Percentiles rank a stretch among this genome's conserved stretches.
Evolutionary conservation across 2,113 vertebrate genomes (phyloP).

Genomic region (Seriola aureovittata): DNA sequence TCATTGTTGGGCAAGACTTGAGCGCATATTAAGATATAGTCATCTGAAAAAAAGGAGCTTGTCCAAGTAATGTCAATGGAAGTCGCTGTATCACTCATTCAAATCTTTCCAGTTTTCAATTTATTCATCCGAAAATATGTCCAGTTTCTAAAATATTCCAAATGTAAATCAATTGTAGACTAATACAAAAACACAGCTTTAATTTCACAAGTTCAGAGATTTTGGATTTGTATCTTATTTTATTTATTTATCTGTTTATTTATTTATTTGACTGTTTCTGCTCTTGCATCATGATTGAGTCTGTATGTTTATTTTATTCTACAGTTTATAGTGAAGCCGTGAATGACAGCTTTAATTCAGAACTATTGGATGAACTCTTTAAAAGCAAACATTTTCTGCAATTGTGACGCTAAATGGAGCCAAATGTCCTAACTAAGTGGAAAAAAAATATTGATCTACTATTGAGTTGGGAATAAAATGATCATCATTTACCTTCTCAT

Average conservation of each 20-base stretch:
- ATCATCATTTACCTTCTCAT: constrained; percentile 28
- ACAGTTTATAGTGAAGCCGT: background rate
- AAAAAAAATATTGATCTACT: constrained; percentile 26
- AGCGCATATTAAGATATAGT: constrained; percentile 77
- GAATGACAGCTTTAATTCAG: background rate
- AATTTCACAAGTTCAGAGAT: constrained; percentile 10
- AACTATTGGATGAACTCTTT: background rate
- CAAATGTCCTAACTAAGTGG: background rate
- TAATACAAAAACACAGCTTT: background rate
- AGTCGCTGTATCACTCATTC: constrained; percentile 13
- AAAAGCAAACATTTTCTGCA: background rate
- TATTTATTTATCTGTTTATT: too few relatives aligned
- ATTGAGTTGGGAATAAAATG: background rate
- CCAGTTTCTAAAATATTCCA: background rate
- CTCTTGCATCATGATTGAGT: background rate
- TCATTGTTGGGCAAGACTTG: constrained; percentile 88
- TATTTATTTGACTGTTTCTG: background rate
- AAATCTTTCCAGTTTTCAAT: constrained; percentile 15
- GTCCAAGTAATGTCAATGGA: constrained; percentile 53
- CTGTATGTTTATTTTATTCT: constrained; percentile 1
- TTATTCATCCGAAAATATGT: background rate
- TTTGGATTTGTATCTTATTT: background rate
- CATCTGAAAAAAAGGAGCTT: constrained; percentile 53
- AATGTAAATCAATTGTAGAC: background rate
- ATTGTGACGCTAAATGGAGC: background rate